Evolutionary conservation across 2,113 vertebrate species (phyloP).

Genomic region (Nesospiza acunhae): DNA sequence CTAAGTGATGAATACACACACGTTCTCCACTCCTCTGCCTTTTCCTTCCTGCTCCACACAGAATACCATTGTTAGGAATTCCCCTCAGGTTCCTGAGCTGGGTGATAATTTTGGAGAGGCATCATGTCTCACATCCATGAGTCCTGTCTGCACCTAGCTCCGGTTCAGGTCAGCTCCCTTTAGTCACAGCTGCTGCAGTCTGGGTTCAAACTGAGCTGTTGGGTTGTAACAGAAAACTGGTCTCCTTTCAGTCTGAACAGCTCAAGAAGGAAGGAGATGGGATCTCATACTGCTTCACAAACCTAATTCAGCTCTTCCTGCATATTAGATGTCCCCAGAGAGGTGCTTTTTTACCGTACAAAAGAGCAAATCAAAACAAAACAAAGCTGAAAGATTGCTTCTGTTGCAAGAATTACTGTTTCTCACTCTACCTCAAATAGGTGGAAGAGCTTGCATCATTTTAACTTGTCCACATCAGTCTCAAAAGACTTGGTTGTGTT

Average conservation of each 20-base stretch:
- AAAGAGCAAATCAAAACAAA: not conserved
- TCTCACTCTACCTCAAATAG: not conserved
- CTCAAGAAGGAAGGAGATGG: not conserved
- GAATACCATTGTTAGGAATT: not conserved
- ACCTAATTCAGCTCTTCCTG: not conserved
- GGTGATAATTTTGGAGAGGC: not conserved
- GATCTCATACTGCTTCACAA: not conserved
- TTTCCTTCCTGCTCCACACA: not conserved
- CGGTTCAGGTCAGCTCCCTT: not conserved
- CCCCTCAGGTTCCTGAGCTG: not conserved
- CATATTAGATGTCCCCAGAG: not conserved
- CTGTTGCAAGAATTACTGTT: not conserved
- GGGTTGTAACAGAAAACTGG: not conserved
- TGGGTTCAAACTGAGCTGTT: not conserved
- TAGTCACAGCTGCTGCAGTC: not conserved
- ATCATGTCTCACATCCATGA: not conserved
- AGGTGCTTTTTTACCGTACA: not conserved
- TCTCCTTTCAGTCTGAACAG: not conserved
- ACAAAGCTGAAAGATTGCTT: not conserved
- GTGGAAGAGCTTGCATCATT: not conserved
- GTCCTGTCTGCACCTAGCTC: not conserved
- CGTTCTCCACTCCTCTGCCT: not conserved
- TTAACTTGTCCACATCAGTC: not conserved
- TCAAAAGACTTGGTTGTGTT: not conserved
- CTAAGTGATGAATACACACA: not conserved